A percentile compares a stretch with the other conserved stretches of the same genome.
Evolutionary conservation across 2,113 vertebrate species (phyloP).

Genomic region (Campylomormyrus numenius): DNA sequence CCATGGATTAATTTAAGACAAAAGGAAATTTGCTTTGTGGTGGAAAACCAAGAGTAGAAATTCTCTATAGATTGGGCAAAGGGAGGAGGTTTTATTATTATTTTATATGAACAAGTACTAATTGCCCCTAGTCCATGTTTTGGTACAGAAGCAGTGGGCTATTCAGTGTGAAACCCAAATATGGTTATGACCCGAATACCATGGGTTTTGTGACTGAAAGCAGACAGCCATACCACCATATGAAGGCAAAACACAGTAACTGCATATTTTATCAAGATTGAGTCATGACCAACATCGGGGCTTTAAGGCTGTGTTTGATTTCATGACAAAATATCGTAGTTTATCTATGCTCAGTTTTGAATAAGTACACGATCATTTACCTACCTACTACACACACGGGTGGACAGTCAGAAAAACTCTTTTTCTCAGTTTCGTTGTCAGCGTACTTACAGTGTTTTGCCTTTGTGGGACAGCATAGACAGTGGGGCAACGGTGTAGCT

Average conservation of each 20-base stretch:
- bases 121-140: neutral
- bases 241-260: neutral
- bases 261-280: neutral
- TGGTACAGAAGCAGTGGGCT: neutral
- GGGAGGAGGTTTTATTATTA: neutral
- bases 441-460: neutral
- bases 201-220: neutral
- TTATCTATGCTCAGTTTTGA: neutral
- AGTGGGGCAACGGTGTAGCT: neutral
- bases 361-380: neutral
- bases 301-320: neutral
- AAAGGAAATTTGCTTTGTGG: neutral
- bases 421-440: neutral
- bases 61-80: neutral
- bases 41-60: neutral
- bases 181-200: neutral
- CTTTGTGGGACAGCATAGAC: neutral
- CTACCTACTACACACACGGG: neutral
- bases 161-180: neutral
- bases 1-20: neutral
- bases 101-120: neutral
- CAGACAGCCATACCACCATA: neutral
- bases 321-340: neutral
- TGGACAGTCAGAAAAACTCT: neutral
- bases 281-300: neutral